Conservation (phyloP, 2,888 invertebrate species). For the Synergus gifuensis region DNA sequence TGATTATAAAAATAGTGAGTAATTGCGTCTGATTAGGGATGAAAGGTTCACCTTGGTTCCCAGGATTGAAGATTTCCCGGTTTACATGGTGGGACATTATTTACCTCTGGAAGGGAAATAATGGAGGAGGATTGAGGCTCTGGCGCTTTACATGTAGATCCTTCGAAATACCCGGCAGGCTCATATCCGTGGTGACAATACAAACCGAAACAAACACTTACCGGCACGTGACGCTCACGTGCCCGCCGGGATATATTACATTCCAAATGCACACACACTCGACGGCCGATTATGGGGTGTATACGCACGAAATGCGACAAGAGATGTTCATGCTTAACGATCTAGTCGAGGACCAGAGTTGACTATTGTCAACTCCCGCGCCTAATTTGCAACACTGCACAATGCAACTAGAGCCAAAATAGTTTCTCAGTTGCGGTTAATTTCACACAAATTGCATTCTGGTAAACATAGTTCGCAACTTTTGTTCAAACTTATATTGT, state of each 20-base stretch:
- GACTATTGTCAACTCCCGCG: constrained; percentile 29
- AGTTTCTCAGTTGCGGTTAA: constrained; percentile 39
- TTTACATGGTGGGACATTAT: constrained; percentile 65
- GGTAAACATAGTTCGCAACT: not conserved
- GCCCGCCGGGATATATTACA: constrained; percentile 75
- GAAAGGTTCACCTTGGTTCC: constrained; percentile 42
- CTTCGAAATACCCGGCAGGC: constrained; percentile 57
- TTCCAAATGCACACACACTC: constrained; percentile 76
- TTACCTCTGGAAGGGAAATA: constrained; percentile 67
- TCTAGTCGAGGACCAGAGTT: constrained; percentile 37
- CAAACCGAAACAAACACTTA: constrained; percentile 78
- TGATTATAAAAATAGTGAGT: constrained; percentile 54
- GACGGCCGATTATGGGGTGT: constrained; percentile 72
- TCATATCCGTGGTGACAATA: constrained; percentile 76
- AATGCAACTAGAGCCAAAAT: constrained; percentile 28
- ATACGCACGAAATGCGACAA: constrained; percentile 37
- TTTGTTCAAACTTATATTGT: not conserved
- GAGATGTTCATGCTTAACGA: constrained; percentile 34
- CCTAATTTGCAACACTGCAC: constrained; percentile 38
- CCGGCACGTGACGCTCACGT: constrained; percentile 80
- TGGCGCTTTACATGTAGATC: constrained; percentile 44
- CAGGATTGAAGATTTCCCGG: constrained; percentile 45
- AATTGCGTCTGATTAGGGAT: constrained; percentile 51
- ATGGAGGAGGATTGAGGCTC: constrained; percentile 60
- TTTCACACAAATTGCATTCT: constrained; percentile 26